phyloP scores from a whole-genome alignment of 1,140 invertebrate genomes.

The Drosophila athabasca region DNA sequence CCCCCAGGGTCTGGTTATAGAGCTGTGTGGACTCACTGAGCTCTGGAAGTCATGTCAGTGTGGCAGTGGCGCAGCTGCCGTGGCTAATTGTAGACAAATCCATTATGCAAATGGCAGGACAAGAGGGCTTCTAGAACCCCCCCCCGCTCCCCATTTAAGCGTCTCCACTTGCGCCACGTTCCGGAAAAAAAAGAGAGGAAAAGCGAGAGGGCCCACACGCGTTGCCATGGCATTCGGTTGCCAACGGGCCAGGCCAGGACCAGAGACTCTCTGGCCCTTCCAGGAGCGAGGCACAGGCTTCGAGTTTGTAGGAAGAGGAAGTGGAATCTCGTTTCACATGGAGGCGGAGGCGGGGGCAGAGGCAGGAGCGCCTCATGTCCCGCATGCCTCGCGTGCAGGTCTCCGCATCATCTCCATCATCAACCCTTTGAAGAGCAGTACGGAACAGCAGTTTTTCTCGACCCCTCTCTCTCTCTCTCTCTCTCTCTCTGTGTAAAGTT shows the following conservation, averaged over 20 bases:
- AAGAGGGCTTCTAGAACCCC: neutral
- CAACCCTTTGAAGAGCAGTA: slow-evolving; percentile 16
- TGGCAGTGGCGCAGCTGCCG: slow-evolving; percentile 41
- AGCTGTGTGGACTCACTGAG: slow-evolving; percentile 1
- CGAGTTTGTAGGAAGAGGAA: neutral
- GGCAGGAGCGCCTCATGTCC: neutral
- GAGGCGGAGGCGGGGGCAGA: too few species aligned
- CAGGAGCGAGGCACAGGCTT: too few species aligned
- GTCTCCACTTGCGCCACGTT: slow-evolving; percentile 17
- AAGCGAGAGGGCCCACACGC: slow-evolving; percentile 10
- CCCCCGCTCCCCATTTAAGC: slow-evolving; percentile 12
- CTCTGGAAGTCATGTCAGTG: slow-evolving; percentile 48
- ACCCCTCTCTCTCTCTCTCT: too few species aligned
- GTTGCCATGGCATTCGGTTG: slow-evolving; percentile 33
- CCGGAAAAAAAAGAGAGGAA: slow-evolving; percentile 6
- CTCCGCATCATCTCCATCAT: neutral
- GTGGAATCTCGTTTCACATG: slow-evolving; percentile 23
- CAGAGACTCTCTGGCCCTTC: too few species aligned
- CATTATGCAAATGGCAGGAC: slow-evolving; percentile 61
- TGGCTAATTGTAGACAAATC: slow-evolving; percentile 67
- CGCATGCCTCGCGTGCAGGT: slow-evolving; percentile 9
- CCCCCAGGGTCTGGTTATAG: too few species aligned
- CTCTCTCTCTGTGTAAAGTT: slow-evolving; percentile 44
- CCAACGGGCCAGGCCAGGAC: neutral
- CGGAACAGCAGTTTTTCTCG: too few species aligned